Base-by-base conservation (phyloP, 2,888 invertebrate species). In the Ischnura elegans region DNA sequence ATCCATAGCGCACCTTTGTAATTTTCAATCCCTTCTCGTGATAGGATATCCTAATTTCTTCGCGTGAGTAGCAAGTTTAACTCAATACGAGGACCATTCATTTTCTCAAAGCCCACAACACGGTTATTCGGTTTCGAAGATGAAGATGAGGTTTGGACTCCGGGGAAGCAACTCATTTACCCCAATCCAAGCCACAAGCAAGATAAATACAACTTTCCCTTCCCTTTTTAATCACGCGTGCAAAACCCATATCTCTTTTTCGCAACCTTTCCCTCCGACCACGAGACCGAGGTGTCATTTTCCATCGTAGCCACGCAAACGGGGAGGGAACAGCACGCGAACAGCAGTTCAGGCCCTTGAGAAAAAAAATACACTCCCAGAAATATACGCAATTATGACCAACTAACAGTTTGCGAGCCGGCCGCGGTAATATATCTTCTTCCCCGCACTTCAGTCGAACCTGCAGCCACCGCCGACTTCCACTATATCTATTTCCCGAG, bases 301-400 rank as follows among this genome's bases (percentile, higher is more conserved):
- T 19, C 45, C 86, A 46, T n/a, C 45, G 25, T n/a, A 45, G 25
- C 86, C 45, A 45, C 43, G 6, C 19, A 43, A n/a, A n/a, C n/a
- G 61, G 25, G 21, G n/a, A 13, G n/a, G 76, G 29, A 29, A 0
- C 29, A 51, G 76, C 76, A 76, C 76, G 76, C 76, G 76, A 76
- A 36, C 76, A 13, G 76, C 29, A 36, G 4, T 90, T 61, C 36
- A 25, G 42, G 13, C 55, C 5, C 61, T 21, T 5, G 42, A 42
- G n/a, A n/a, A n/a, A n/a, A n/a, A n/a, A n/a, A n/a, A n/a, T n/a
- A n/a, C n/a, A 42, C 55, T 55, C 55, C 86, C 87, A 55, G n/a
- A 29, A 76, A 36, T 29, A 76, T 76, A 55, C 55, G 87, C 87
- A 87, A 87, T 87, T 87, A 87, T 87, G 87, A 86, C 86, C 86